These are phyloP conservation scores for Horisme vitalbata DNA, from an alignment of 2,888 invertebrate genomes.

Conservation along the genomic window DNA sequence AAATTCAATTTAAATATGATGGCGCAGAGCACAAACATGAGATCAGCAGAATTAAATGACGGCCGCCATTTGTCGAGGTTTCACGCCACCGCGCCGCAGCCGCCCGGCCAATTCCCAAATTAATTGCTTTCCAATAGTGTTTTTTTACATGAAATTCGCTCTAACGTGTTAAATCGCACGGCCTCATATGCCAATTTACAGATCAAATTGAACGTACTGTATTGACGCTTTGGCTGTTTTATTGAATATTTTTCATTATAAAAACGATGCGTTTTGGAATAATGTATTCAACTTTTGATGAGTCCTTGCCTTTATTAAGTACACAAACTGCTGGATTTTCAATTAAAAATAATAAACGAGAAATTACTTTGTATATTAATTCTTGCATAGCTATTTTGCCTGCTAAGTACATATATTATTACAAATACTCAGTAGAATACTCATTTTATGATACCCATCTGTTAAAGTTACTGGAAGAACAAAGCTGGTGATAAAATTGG, in stretches of 20 bases:
- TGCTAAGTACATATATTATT: too few species aligned
- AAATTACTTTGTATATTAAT: too few species aligned
- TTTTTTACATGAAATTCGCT: constrained; percentile 54
- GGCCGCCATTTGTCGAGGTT: constrained; percentile 69
- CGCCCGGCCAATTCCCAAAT: constrained; percentile 63
- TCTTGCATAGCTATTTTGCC: too few species aligned
- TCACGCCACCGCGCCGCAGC: constrained; percentile 46
- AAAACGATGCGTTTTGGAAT: constrained; percentile 1
- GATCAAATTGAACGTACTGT: constrained; percentile 26
- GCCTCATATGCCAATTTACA: constrained; percentile 29
- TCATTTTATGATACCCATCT: too few species aligned
- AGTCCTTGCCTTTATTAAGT: too few species aligned
- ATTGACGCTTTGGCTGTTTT: constrained; percentile 11
- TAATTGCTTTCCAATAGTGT: constrained; percentile 75
- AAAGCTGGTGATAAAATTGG: too few species aligned
- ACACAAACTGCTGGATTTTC: too few species aligned
- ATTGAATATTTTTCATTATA: not conserved
- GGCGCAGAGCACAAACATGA: constrained; percentile 73
- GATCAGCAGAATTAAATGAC: constrained; percentile 79
- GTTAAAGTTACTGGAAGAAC: too few species aligned
- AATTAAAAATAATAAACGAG: too few species aligned
- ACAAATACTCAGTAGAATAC: too few species aligned
- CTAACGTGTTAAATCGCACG: constrained; percentile 37
- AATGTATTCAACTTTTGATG: not conserved
- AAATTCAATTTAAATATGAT: constrained; percentile 81